Conservation (phyloP, 2,113 vertebrate genomes). For the Phyllopteryx taeniolatus region DNA sequence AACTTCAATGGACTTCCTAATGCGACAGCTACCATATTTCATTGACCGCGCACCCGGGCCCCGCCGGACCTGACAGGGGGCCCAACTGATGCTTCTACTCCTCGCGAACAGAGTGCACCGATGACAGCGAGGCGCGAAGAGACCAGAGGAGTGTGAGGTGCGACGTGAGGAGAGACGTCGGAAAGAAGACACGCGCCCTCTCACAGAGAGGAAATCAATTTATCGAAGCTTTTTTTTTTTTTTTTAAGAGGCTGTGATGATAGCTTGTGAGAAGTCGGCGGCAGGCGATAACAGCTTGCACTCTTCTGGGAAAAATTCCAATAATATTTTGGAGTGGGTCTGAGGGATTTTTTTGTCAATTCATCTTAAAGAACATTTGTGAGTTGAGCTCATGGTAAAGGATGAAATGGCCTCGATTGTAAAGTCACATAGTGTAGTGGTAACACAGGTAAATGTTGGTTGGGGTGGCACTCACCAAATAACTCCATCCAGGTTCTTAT, state of each 20-base stretch:
- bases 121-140: constrained; percentile 15
- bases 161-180: constrained; percentile 37
- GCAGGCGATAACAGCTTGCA: neutral
- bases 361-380: neutral
- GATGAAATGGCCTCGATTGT: too few species aligned
- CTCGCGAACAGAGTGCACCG: constrained; percentile 15
- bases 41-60: constrained; percentile 74
- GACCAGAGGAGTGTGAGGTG: constrained; percentile 14
- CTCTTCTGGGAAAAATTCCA: neutral
- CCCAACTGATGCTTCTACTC: constrained; percentile 77
- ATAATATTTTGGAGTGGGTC: neutral
- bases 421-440: neutral
- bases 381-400: neutral
- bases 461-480: neutral
- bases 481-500: neutral
- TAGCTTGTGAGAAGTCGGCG: constrained; percentile 10
- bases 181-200: constrained; percentile 75
- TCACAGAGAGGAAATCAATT: constrained; percentile 81
- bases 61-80: constrained; percentile 64
- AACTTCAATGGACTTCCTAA: constrained; percentile 78
- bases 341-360: neutral
- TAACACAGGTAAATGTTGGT: too few species aligned
- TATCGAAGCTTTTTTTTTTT: constrained; percentile 67
- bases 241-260: constrained; percentile 24
- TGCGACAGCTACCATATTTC: constrained; percentile 82